Evolutionary conservation across 2,888 invertebrate species (phyloP).

Genomic region (Morpho helenor): DNA sequence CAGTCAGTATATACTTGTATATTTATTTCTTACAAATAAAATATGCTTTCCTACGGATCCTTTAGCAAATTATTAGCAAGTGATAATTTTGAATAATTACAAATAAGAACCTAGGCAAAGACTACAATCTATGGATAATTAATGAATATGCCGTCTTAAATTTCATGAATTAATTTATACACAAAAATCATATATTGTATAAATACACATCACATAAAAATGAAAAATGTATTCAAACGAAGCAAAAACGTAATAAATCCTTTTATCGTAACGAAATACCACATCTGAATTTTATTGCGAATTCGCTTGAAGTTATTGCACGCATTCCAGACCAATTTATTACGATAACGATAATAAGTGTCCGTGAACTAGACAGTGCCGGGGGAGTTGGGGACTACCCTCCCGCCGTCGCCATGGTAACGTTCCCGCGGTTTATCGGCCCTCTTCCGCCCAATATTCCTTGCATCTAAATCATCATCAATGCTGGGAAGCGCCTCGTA

Average conservation of each 20-base stretch:
- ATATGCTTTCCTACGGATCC: too few relatives aligned
- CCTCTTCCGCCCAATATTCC: slow-evolving; percentile 63
- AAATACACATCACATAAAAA: slow-evolving; percentile 13
- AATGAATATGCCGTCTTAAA: too few relatives aligned
- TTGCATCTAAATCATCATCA: slow-evolving; percentile 78
- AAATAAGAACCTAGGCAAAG: too few relatives aligned
- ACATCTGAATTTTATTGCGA: slow-evolving; percentile 56
- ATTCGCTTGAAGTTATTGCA: slow-evolving; percentile 60
- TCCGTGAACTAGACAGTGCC: slow-evolving; percentile 63
- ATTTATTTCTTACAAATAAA: too few relatives aligned
- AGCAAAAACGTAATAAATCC: slow-evolving; percentile 27
- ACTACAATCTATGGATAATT: too few relatives aligned
- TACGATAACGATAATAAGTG: slow-evolving; percentile 74
- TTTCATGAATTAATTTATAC: too few relatives aligned
- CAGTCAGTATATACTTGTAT: too few relatives aligned
- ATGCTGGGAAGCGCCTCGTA: slow-evolving; percentile 64
- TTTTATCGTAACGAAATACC: slow-evolving; percentile 32
- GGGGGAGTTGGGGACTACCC: slow-evolving; percentile 46
- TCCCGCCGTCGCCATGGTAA: slow-evolving; percentile 53
- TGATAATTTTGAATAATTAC: too few relatives aligned
- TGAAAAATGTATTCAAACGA: slow-evolving; percentile 22
- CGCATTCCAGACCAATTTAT: slow-evolving; percentile 73
- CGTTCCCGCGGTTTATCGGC: slow-evolving; percentile 56
- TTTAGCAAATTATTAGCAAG: too few relatives aligned
- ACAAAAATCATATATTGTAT: not conserved